Evolutionary conservation across 2,888 invertebrate species (phyloP), one percentile per base, ranked within the genome.

Genomic region (Furcula furcula): DNA sequence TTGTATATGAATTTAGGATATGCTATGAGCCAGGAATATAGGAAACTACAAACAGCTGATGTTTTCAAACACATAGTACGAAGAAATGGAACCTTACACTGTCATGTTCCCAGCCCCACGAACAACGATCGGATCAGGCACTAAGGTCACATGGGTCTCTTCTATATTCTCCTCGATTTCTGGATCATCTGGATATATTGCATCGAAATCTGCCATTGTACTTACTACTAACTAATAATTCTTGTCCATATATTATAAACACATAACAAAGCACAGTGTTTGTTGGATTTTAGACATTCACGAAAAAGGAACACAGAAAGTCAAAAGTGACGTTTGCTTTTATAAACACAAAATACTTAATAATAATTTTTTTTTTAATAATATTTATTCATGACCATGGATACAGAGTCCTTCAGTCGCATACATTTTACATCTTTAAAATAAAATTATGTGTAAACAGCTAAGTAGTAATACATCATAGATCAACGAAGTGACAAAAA

Each of bases 71-170:
- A 56, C 32, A 45, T 38, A 53, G 40, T 42, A 37, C 51, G 40
- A 38, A 50, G 59, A 67, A 71, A 68, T 59, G 58, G 59, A 67
- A 72, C 85, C 96, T 93, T 93, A 98, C 98, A 98, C 97, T 73
- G 98, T 98, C 93, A 98, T 97, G 86, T 98, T 98, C 59, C 98
- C 98, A 88, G 97, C 96, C 55, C 98, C 98, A 55, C 98, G 92
- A 55, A 98, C 94, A 52, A 97, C 90, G 63, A 98, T 96, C 15
- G 98, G 98, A 77, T 98, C 98, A 50, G 96, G 96, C 61, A 96
- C 94, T 76, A 94, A 90, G 50, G 93, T 93, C 70, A 92, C 92
- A 72, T 93, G 94, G 61, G 92, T 91, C 71, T 94, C 94, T 68
- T 94, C 94, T 76, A 93, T 91, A 68, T 90, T 90, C 62, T 92